These are phyloP conservation scores for Morbakka virulenta DNA, from an alignment of 30 jellyfish, hydroid and myxozoan species.

Conservation along the genomic window DNA sequence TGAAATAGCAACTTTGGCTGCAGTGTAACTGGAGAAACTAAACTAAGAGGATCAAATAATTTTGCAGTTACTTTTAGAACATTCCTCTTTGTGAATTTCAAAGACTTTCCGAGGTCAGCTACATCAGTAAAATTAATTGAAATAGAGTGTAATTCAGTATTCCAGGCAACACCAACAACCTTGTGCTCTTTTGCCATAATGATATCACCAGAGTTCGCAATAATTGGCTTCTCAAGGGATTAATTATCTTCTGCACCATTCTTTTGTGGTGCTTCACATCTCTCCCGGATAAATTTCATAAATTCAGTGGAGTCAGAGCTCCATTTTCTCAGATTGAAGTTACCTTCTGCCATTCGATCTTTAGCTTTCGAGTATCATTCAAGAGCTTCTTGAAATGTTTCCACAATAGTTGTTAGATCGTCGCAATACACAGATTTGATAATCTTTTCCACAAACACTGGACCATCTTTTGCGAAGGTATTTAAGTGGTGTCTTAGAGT, in stretches of 20 bases:
- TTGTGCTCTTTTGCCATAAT: conserved; percentile 7
- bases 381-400: conserved; percentile 18
- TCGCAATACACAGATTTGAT: conserved; percentile 34
- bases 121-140: background rate
- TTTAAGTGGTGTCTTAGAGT: conserved; percentile 26
- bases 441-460: conserved; percentile 29
- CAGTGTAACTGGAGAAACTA: background rate
- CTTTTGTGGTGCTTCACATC: too few relatives aligned
- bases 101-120: conserved; percentile 7
- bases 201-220: conserved; percentile 3
- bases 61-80: conserved; percentile 18
- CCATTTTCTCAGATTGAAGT: conserved; percentile 32
- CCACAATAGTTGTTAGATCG: conserved; percentile 26
- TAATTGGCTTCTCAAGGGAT: background rate
- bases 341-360: conserved; percentile 19
- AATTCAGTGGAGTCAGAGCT: conserved; percentile 13
- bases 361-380: conserved; percentile 7
- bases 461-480: conserved; percentile 22
- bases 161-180: conserved; percentile 3
- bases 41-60: conserved; percentile 10
- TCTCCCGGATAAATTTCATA: conserved; percentile 21
- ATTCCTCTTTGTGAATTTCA: conserved; percentile 10
- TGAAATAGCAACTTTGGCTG: conserved; percentile 1
- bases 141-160: background rate
- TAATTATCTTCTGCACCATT: background rate